Conservation (phyloP, 2,797 vertebrate genomes). For the Corythornis leucogaster region DNA sequence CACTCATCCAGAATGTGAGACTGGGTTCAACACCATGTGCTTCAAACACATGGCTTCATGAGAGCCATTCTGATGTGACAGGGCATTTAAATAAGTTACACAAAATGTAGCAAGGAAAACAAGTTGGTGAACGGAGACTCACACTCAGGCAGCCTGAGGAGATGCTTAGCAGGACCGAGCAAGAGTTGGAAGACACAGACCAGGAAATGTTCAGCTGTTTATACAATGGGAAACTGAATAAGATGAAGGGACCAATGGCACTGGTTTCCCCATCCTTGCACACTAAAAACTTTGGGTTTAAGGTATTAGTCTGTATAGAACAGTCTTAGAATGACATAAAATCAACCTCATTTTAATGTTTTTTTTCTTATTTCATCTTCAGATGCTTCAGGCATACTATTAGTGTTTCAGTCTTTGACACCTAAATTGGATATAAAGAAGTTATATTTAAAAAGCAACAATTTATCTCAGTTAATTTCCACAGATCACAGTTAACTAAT, state of each 20-base stretch:
- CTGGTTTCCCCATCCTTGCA: background rate
- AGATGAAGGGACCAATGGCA: background rate
- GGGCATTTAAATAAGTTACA: background rate
- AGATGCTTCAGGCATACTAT: background rate
- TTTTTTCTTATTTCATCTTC: background rate
- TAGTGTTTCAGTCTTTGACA: background rate
- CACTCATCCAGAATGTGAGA: background rate
- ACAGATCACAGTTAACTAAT: background rate
- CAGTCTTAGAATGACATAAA: background rate
- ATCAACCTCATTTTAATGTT: background rate
- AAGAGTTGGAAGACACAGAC: background rate
- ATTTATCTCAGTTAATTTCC: background rate
- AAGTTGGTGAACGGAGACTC: background rate
- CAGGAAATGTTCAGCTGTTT: background rate
- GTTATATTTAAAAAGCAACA: background rate
- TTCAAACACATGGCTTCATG: background rate
- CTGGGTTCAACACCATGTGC: accelerated
- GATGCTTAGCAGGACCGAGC: background rate
- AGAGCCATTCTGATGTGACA: background rate
- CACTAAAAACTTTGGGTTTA: background rate
- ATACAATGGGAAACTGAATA: background rate
- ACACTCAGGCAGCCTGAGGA: background rate
- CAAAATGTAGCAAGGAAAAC: background rate
- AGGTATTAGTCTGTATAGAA: background rate
- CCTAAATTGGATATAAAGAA: background rate